Evolutionary conservation across 1,140 invertebrate species (phyloP).

Genomic region (Manduca sexta): DNA sequence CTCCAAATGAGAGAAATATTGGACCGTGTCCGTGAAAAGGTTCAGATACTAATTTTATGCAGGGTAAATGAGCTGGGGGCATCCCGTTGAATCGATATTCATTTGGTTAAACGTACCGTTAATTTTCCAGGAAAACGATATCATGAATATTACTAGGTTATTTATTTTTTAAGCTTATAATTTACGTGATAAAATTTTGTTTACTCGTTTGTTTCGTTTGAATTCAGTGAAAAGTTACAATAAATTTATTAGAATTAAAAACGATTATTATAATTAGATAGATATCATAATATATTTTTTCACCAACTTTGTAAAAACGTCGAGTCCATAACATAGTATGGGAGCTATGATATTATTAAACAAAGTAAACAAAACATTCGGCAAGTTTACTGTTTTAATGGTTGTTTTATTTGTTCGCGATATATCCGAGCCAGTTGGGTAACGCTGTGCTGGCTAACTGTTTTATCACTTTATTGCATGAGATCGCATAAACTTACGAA

Average conservation of each 20-base stretch:
- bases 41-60: slow-evolving; percentile 61
- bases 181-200: background rate
- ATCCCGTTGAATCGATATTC: slow-evolving; percentile 52
- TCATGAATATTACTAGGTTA: slow-evolving; percentile 41
- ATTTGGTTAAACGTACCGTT: slow-evolving; percentile 53
- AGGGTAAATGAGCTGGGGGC: slow-evolving; percentile 51
- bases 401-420: slow-evolving; percentile 62
- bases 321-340: background rate
- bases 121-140: slow-evolving; percentile 47
- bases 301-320: background rate
- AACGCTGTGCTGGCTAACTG: slow-evolving; percentile 59
- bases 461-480: slow-evolving; percentile 71
- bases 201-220: background rate
- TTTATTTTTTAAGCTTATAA: slow-evolving; percentile 13
- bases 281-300: background rate
- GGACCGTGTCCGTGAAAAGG: slow-evolving; percentile 40
- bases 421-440: slow-evolving; percentile 54
- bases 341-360: slow-evolving; percentile 22
- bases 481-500: slow-evolving; percentile 61
- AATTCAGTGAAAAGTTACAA: too few relatives aligned
- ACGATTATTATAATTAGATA: too few relatives aligned
- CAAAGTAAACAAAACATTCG: slow-evolving; percentile 51
- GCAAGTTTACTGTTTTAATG: slow-evolving; percentile 58
- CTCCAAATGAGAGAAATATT: slow-evolving; percentile 60
- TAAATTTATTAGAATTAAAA: too few relatives aligned